phyloP scores from a whole-genome alignment of 2,113 vertebrate genomes.

The Ophiodon elongatus region DNA sequence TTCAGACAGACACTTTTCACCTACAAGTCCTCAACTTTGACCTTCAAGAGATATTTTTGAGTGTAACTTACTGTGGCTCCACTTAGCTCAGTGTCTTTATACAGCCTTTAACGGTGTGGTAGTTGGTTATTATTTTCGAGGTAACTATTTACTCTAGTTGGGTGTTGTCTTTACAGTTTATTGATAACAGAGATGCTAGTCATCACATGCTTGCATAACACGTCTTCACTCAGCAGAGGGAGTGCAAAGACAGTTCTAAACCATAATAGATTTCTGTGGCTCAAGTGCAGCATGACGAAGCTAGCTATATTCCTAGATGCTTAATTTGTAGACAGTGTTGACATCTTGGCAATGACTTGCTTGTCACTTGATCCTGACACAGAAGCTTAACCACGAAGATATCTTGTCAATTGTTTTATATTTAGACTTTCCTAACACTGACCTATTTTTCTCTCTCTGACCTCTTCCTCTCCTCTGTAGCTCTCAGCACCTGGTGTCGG shows the following conservation, averaged over 20 bases:
- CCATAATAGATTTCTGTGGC: background rate
- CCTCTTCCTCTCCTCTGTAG: background rate
- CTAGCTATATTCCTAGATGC: background rate
- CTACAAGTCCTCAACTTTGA: conserved; percentile 43
- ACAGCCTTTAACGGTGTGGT: conserved; percentile 1
- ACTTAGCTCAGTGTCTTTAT: conserved; percentile 28
- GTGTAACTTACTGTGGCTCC: background rate
- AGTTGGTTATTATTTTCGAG: conserved; percentile 12
- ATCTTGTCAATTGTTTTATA: conserved; percentile 17
- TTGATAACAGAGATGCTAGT: background rate
- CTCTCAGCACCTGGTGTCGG: conserved; percentile 6
- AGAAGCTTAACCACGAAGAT: background rate
- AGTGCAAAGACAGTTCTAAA: background rate
- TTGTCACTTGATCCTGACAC: conserved; percentile 2
- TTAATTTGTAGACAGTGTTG: background rate
- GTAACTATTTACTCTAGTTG: background rate
- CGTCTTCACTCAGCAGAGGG: background rate
- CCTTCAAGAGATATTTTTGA: background rate
- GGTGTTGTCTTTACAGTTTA: background rate
- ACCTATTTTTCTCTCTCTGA: background rate
- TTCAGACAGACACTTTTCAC: conserved; percentile 72
- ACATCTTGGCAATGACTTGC: background rate
- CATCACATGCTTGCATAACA: background rate
- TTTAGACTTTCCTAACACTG: conserved; percentile 22
- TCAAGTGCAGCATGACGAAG: background rate